Conservation (phyloP, 2,888 invertebrate species). For the Rhaphigaster nebulosa region DNA sequence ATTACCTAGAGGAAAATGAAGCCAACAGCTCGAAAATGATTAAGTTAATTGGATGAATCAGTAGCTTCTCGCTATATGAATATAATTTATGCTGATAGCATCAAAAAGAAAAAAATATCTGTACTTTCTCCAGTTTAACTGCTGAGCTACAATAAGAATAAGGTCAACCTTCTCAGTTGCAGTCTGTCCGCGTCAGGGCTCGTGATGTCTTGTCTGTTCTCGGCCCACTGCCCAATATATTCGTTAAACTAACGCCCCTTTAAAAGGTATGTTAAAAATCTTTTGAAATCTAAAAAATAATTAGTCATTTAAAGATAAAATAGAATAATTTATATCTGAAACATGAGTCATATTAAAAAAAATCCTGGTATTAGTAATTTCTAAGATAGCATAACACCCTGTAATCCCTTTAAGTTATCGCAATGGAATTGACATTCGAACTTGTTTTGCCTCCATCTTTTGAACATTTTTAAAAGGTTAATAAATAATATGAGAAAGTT, state of each 20-base stretch:
- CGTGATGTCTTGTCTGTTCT: not conserved
- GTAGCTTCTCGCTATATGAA: not conserved
- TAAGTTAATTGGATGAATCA: not conserved
- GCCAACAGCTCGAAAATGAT: constrained; percentile 16
- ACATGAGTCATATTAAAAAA: not conserved
- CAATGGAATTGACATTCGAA: not conserved
- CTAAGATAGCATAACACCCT: not conserved
- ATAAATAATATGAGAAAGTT: constrained; percentile 24
- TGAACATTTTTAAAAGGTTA: not conserved
- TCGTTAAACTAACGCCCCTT: not conserved
- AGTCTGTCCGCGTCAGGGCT: not conserved
- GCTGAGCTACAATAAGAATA: not conserved
- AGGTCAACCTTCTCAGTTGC: constrained; percentile 37
- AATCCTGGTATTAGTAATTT: not conserved
- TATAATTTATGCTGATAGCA: not conserved
- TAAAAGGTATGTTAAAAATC: not conserved
- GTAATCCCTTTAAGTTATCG: not conserved
- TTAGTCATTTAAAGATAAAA: not conserved
- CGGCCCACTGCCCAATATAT: constrained; percentile 29
- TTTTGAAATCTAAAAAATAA: not conserved
- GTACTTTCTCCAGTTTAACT: constrained; percentile 17
- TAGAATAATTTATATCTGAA: not conserved
- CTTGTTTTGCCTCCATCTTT: constrained; percentile 39
- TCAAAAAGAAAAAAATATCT: constrained; percentile 8
- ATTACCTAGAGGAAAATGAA: not conserved